Percentiles rank a stretch among this genome's conserved stretches.
Evolutionary conservation across 2,888 invertebrate species (phyloP).

Genomic region (Archips crataeganus): DNA sequence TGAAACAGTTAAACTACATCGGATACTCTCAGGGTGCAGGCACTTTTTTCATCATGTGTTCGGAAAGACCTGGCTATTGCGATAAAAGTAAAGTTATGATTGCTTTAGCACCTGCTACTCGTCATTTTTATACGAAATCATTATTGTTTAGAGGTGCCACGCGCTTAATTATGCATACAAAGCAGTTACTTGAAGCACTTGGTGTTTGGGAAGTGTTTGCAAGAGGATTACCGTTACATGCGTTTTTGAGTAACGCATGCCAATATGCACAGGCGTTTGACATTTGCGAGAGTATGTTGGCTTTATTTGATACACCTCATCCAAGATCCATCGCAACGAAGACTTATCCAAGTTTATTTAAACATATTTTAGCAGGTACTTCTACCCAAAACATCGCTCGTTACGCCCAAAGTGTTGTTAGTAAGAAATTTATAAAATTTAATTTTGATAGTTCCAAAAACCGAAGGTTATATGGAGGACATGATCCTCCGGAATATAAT

Average conservation of each 20-base stretch:
- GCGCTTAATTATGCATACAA: conserved; percentile 4
- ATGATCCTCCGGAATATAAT: conserved; percentile 23
- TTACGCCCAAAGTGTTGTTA: conserved; percentile 27
- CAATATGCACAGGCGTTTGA: conserved; percentile 21
- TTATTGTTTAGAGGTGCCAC: conserved; percentile 23
- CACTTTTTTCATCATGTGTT: conserved; percentile 66
- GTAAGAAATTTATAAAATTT: conserved; percentile 26
- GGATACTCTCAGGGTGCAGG: conserved; percentile 77
- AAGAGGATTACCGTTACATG: conserved; percentile 24
- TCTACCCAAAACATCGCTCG: conserved; percentile 35
- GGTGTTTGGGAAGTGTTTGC: conserved; percentile 34
- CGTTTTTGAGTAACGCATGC: conserved; percentile 31
- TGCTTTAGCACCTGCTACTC: conserved; percentile 32
- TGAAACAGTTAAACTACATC: conserved; percentile 65
- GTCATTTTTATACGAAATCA: conserved; percentile 32
- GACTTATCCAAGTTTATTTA: conserved; percentile 20
- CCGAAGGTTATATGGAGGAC: conserved; percentile 20
- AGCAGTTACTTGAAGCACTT: conserved; percentile 8
- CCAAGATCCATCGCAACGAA: conserved; percentile 18
- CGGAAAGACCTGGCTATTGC: conserved; percentile 65
- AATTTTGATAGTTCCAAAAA: conserved; percentile 22
- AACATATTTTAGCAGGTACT: conserved; percentile 33
- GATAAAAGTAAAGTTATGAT: conserved; percentile 28
- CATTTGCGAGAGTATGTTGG: conserved; percentile 26
- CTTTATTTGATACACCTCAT: conserved; percentile 27